Base-by-base conservation (phyloP, 1,140 invertebrate species). In the Drosophila carrolli region DNA sequence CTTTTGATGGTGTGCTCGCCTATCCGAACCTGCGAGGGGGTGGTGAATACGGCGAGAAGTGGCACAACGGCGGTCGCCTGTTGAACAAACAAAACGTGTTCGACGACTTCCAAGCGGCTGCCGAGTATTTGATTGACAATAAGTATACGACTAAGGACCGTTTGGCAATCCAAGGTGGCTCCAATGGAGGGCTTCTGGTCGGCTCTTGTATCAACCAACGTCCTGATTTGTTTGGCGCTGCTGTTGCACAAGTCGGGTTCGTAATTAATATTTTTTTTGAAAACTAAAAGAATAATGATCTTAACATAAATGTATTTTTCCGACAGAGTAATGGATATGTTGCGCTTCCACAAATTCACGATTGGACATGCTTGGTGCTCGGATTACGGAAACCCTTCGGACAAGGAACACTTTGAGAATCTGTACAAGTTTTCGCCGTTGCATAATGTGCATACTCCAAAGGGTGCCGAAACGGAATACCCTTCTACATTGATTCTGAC, bases 301-400 rank as follows among this genome's bases (percentile, higher is more conserved):
- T 11, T 47, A 23, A 47, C 3, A 23, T 41, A 29, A 41, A 5
- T 16, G 35, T 32, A 43, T 53, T 9, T 40, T 53, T 13, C 8
- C 3, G 93, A 44, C 92, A 98, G 98, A 35, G 98, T 99, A 0
- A 94, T 99, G 93, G 99, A 99, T 93, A 98, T 99, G 97, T 93
- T 99, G 46, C 94, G 98, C 43, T 99, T 98, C 93, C 98, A 99
- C 93, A 99, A 99, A 93, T 99, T 99, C 92, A 99, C 98, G 1
- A 98, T 99, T 91, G 99, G 98, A 1, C 96, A 97, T 93, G 97
- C 97, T 32, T 99, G 99, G 99, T 96, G 96, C 37, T 97, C 97
- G 0, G 99, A 99, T 93, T 99, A 97, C 93, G 99, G 99, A 13
- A 96, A 95, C 93, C 96, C 98, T 2, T 97, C 98, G 75, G 95